Base-by-base conservation (phyloP, 92 coral and sea anemone genomes). In the Anthopleura xanthogrammica region DNA sequence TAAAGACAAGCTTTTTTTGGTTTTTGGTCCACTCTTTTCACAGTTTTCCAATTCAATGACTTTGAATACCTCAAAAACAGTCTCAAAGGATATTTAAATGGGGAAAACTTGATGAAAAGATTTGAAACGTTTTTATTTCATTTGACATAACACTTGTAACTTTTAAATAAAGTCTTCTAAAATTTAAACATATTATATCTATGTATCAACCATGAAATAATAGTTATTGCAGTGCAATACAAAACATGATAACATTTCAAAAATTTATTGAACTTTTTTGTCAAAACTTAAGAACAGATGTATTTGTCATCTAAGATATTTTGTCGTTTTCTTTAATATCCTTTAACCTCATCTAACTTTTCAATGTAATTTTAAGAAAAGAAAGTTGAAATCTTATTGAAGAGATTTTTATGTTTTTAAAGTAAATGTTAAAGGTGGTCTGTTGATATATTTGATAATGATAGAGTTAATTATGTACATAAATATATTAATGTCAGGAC, bases 141-240 rank as follows among this genome's bases (percentile, higher is more conserved):
- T 40, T 41, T 56, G 52, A 29, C 41, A 70, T 68, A 71, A 42
- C 43, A 79, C 62, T 58, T n/a, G 41, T 4, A 60, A 80, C 60
- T 81, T 70, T 66, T 75, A 81, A 81, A 81, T 81, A 70, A 79
- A 24, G 74, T 6, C 74, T 68, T 68, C 42, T 68, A 23, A 60
- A 62, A 14, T 41, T 36, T 12, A 81, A 68, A 81, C 74, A 81
- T 66, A 41, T 55, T 80, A 80, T 60, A 80, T 66, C 58, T 41
- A 62, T 80, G 12, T 19, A 81, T 36, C 17, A 7, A 68, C 41
- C 74, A 23, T 29, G 42, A 68, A 68, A 68, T 68, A 68, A n/a
- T 68, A 70, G 84, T 20, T 60, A 81, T 81, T 81, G 84, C 84
- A 43, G 84, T 70, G 84, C 84, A 81, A 81, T 81, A 81, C 66